These are phyloP conservation scores for Marronus borbonicus DNA, from an alignment of 2,888 invertebrate species.

Conservation along the genomic window DNA sequence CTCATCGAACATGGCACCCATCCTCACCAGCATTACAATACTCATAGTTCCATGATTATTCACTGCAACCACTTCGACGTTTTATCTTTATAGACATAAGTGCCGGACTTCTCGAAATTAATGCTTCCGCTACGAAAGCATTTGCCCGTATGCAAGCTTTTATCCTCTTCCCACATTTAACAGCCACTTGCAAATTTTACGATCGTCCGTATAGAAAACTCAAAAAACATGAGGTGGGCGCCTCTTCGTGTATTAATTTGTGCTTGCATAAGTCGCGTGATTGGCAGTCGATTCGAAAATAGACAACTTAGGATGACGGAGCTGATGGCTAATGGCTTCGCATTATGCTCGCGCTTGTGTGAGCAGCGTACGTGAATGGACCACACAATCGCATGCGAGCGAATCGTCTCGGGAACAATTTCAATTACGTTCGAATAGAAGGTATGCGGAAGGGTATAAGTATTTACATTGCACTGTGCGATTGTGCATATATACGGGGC, in stretches of 20 bases:
- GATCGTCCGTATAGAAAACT: background rate
- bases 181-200: slow-evolving; percentile 14
- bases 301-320: background rate
- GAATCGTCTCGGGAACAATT: slow-evolving; percentile 15
- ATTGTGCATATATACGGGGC: too few relatives aligned
- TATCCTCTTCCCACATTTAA: background rate
- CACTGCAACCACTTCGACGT: background rate
- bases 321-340: slow-evolving; percentile 15
- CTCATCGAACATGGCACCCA: too few relatives aligned
- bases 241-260: background rate
- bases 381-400: slow-evolving; percentile 6
- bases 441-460: background rate
- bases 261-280: background rate
- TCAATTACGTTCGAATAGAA: background rate
- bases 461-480: background rate
- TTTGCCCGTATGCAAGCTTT: background rate
- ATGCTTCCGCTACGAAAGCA: too few relatives aligned
- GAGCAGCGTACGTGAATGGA: background rate
- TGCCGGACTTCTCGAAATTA: background rate
- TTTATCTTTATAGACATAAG: background rate
- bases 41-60: background rate
- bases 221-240: background rate
- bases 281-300: slow-evolving; percentile 17
- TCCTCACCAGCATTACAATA: background rate
- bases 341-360: background rate